Evolutionary conservation across 2,797 vertebrate genomes (phyloP).

Genomic region (Phataginus tetradactyla): DNA sequence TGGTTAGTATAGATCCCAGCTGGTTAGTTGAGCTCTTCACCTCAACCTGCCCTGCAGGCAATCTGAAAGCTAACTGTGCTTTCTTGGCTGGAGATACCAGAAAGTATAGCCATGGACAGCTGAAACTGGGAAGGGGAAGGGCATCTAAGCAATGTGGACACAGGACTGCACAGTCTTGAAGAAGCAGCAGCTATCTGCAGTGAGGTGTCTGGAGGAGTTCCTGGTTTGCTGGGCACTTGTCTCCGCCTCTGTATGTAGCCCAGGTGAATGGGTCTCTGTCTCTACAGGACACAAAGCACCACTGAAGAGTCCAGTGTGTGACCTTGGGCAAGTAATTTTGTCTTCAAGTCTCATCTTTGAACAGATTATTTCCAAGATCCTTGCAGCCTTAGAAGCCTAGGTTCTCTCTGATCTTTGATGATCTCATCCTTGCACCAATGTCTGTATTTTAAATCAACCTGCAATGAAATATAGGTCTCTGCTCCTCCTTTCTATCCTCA

Average conservation of each 20-base stretch:
- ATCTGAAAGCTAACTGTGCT: not conserved
- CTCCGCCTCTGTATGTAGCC: not conserved
- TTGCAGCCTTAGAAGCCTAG: conserved; percentile 8
- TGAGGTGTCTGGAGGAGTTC: not conserved
- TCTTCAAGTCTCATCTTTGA: not conserved
- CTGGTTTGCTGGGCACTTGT: not conserved
- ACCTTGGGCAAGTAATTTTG: not conserved
- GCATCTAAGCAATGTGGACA: accelerated
- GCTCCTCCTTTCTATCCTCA: not conserved
- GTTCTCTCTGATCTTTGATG: conserved; percentile 12
- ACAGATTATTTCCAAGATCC: not conserved
- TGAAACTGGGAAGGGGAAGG: not conserved
- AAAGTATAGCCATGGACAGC: not conserved
- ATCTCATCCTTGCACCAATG: not conserved
- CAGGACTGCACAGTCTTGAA: not conserved
- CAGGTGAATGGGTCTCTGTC: not conserved
- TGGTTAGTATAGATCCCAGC: not conserved
- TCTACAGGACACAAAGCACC: not conserved
- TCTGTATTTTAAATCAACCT: not conserved
- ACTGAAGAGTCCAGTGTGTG: not conserved
- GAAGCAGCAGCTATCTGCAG: not conserved
- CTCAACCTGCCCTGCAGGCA: not conserved
- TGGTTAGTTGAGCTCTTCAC: not conserved
- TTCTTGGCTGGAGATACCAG: not conserved
- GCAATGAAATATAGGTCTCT: not conserved